Evolutionary conservation across 2,113 vertebrate species (phyloP).

Genomic region (Nibea albiflora): DNA sequence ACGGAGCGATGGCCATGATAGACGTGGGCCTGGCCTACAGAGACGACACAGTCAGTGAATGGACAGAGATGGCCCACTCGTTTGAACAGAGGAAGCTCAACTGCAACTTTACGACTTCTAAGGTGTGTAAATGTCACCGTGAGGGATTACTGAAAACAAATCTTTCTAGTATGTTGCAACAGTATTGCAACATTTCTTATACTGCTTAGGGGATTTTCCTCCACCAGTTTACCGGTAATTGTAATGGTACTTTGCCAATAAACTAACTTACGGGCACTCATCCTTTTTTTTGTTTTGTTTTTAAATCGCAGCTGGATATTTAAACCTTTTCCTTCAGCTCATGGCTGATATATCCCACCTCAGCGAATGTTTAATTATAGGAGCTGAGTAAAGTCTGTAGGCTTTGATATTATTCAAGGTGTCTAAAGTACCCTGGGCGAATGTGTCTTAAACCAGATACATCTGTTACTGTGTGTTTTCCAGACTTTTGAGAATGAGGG

Average conservation of each 20-base stretch:
- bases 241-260: too few species aligned
- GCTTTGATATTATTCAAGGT: not conserved
- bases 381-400: not conserved
- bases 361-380: not conserved
- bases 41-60: conserved; percentile 86
- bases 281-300: too few species aligned
- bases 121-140: conserved; percentile 81
- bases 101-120: conserved; percentile 89
- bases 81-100: conserved; percentile 92
- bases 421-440: not conserved
- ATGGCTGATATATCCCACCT: too few species aligned
- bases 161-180: not conserved
- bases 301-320: too few species aligned
- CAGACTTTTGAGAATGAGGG: conserved; percentile 92
- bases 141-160: not conserved
- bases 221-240: too few species aligned
- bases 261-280: too few species aligned
- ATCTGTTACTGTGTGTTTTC: conserved; percentile 14
- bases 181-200: not conserved
- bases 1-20: conserved; percentile 89
- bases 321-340: too few species aligned
- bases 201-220: too few species aligned
- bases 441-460: not conserved
- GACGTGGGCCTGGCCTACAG: conserved; percentile 94
- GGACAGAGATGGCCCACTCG: conserved; percentile 93